Evolutionary conservation across 2,113 vertebrate species (phyloP).

Genomic region (Nothocercus julius): DNA sequence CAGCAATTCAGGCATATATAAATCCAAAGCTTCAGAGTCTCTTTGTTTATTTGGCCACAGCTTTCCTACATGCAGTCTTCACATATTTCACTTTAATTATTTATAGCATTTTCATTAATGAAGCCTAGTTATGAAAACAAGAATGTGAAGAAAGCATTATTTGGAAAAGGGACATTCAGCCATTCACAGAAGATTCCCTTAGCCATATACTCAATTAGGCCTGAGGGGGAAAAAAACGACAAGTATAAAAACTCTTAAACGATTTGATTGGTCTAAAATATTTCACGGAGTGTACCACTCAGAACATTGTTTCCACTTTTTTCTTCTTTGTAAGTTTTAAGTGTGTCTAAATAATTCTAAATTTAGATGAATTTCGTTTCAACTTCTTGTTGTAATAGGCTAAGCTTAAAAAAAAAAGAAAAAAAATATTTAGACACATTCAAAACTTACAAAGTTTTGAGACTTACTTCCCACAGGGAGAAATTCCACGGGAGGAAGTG

Average conservation of each 20-base stretch:
- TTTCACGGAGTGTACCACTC: not conserved
- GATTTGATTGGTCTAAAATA: conserved; percentile 5
- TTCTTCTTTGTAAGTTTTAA: not conserved
- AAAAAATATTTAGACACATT: not conserved
- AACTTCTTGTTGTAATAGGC: too few species aligned
- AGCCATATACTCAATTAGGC: not conserved
- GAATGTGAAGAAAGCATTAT: conserved; percentile 37
- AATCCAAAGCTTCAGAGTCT: not conserved
- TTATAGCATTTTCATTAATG: conserved; percentile 62
- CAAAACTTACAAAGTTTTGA: not conserved
- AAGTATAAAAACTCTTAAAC: not conserved
- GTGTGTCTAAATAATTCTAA: too few species aligned
- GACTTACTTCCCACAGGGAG: not conserved
- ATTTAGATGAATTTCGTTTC: too few species aligned
- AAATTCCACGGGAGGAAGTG: not conserved
- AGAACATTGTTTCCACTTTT: not conserved
- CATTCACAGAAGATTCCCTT: not conserved
- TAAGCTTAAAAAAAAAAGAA: too few species aligned
- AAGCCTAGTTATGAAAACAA: conserved; percentile 57
- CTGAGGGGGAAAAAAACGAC: not conserved
- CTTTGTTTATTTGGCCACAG: conserved; percentile 34
- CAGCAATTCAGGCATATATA: not conserved
- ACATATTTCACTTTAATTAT: conserved; percentile 38
- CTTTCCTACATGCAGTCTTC: not conserved
- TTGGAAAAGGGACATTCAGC: not conserved